Base-by-base conservation (phyloP, 2,888 invertebrate species). In the Sussaba pulchella region DNA sequence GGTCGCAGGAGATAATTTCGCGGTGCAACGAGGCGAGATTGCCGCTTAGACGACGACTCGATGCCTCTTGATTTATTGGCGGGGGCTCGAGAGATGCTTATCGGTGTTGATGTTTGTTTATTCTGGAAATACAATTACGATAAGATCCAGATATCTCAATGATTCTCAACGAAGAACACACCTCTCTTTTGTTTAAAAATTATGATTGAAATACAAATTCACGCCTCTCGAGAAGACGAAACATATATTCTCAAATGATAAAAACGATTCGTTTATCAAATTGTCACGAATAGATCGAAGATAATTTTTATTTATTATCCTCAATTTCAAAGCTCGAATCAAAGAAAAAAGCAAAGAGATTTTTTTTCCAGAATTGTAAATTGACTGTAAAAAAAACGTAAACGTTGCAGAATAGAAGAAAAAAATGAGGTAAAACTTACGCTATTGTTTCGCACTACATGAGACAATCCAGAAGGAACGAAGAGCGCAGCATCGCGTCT, bases 401-500 rank as follows among this genome's bases (percentile, higher is more conserved):
- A n/a, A n/a, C n/a, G n/a, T 31, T 31, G 31, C 31, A 31, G 4
- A 31, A 31, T n/a, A n/a, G n/a, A n/a, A n/a, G n/a, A 31, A 31
- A 31, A 31, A 31, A 31, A 31, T 31, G 2, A 6, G 2, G 31
- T 31, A 31, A 31, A 31, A 74, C 82, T 80, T 45, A 83, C 83
- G 43, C 82, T 83, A 45, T 66, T 80, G 72, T 81, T 75, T 36
- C 80, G 79, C 10, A 78, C 31, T 9, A 57, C n/a, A n/a, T 54
- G 80, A 31, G 74, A 71, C n/a, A 81, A 52, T 19, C 77, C 70
- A n/a, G 50, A 36, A 5, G 77, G 59, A 54, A 67, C 36, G 52
- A 59, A 70, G 50, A 77, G 81, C 57, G 69, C 77, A 47, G 73
- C 74, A 47, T 82, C 74, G 73, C 82, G 78, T 85, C 82, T 70